A percentile compares a stretch with the other conserved stretches of the same genome.
phyloP scores from a whole-genome alignment of 2,888 invertebrate species.

The Seira sanloemensis region DNA sequence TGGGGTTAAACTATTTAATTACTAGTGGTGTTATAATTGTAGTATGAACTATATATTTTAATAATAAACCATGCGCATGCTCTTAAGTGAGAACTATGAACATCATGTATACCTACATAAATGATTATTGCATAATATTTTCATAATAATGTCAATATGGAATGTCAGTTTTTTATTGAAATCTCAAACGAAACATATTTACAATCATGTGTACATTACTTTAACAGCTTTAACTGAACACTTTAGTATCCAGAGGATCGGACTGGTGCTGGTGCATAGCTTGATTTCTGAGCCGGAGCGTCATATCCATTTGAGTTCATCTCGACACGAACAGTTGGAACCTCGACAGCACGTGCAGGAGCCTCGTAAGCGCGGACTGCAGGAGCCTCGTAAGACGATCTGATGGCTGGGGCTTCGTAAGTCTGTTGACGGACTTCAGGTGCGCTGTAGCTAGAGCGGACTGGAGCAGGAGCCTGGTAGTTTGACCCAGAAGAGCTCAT shows the following conservation, averaged over 20 bases:
- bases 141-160: too few relatives aligned
- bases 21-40: too few relatives aligned
- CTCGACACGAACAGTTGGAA: conserved; percentile 16
- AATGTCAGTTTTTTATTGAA: too few relatives aligned
- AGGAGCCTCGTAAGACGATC: conserved; percentile 37
- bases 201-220: too few relatives aligned
- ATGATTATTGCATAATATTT: too few relatives aligned
- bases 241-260: conserved; percentile 2
- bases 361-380: conserved; percentile 33
- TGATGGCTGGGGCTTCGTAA: conserved; percentile 20
- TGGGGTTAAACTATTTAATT: too few relatives aligned
- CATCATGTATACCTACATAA: too few relatives aligned
- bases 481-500: neutral
- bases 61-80: too few relatives aligned
- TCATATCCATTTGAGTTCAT: neutral
- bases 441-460: neutral
- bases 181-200: too few relatives aligned
- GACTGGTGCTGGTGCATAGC: conserved; percentile 19
- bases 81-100: too few relatives aligned
- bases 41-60: too few relatives aligned
- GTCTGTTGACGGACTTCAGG: neutral
- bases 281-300: neutral
- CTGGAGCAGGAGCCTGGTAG: conserved; percentile 24
- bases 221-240: too few relatives aligned
- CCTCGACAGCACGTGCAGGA: conserved; percentile 17